These are phyloP conservation scores for Mirounga angustirostris DNA, from an alignment of 2,113 vertebrate genomes.

Conservation along the genomic window DNA sequence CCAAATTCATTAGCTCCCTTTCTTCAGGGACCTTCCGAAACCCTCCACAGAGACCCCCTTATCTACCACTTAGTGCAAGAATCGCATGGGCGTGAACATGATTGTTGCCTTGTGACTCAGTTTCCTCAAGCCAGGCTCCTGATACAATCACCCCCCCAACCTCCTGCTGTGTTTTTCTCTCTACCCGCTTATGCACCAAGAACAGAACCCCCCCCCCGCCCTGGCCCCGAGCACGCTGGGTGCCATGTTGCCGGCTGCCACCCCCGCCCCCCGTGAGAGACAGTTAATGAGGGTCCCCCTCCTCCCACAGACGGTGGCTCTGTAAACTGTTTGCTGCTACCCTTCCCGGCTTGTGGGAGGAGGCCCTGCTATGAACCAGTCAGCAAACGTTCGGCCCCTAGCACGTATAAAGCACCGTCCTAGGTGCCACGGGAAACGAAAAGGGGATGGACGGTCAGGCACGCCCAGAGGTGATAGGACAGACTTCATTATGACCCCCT, in stretches of 20 bases:
- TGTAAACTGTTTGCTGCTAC: neutral
- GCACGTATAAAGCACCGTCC: neutral
- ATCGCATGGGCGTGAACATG: neutral
- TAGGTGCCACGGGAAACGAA: neutral
- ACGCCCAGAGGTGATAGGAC: no score
- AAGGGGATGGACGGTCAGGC: neutral
- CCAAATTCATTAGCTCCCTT: neutral
- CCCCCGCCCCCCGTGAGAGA: no score
- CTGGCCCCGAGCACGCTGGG: neutral
- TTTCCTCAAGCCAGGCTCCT: neutral
- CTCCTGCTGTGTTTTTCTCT: neutral
- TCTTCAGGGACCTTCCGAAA: neutral
- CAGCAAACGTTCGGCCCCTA: neutral
- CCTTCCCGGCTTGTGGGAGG: neutral
- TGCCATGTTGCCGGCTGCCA: fast-evolving
- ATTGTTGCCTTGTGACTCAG: neutral
- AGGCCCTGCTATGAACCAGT: neutral
- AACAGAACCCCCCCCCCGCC: neutral
- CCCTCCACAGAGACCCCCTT: neutral
- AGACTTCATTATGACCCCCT: neutral
- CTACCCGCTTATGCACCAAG: fast-evolving
- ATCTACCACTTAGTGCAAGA: neutral
- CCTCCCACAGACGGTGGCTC: neutral
- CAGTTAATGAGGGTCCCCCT: neutral
- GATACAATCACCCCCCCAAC: no score